Percentiles rank a stretch among this genome's conserved stretches.
These are phyloP conservation scores for Sesia apiformis DNA, from an alignment of 2,888 invertebrate species.

Conservation along the genomic window DNA sequence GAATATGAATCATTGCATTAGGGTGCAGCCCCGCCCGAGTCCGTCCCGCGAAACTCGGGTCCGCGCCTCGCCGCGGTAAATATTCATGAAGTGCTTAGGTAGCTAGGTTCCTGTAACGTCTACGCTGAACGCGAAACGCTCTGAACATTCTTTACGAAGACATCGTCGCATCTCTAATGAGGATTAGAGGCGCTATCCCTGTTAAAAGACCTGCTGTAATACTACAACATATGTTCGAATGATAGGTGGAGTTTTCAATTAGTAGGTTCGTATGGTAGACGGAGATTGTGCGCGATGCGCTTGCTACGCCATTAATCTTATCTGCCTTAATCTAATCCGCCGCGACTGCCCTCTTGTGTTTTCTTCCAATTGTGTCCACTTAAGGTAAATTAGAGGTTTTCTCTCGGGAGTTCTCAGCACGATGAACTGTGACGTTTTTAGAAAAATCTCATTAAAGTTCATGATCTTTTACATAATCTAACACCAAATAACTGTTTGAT, in stretches of 20 bases:
- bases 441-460: conserved; percentile 24
- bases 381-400: conserved; percentile 67
- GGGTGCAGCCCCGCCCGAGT: conserved; percentile 71
- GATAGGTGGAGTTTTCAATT: conserved; percentile 40
- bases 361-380: conserved; percentile 72
- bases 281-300: conserved; percentile 18
- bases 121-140: conserved; percentile 6
- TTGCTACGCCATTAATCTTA: conserved; percentile 61
- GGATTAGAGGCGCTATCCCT: no score
- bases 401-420: conserved; percentile 43
- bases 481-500: no score
- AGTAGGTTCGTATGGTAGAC: conserved; percentile 45
- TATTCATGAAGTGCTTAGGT: conserved; percentile 44
- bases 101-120: conserved; percentile 23
- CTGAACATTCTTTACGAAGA: no score
- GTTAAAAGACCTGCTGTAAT: no score
- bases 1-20: conserved; percentile 75
- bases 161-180: no score
- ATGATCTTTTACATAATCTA: conserved; percentile 13
- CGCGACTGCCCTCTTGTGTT: conserved; percentile 66
- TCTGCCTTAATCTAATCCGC: conserved; percentile 66
- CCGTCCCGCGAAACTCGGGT: conserved; percentile 47
- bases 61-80: conserved; percentile 32
- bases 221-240: no score
- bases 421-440: conserved; percentile 38